A percentile compares a stretch with the other conserved stretches of the same genome.
Conservation (phyloP, 1,140 invertebrate species). For the Chymomyza costata region DNA sequence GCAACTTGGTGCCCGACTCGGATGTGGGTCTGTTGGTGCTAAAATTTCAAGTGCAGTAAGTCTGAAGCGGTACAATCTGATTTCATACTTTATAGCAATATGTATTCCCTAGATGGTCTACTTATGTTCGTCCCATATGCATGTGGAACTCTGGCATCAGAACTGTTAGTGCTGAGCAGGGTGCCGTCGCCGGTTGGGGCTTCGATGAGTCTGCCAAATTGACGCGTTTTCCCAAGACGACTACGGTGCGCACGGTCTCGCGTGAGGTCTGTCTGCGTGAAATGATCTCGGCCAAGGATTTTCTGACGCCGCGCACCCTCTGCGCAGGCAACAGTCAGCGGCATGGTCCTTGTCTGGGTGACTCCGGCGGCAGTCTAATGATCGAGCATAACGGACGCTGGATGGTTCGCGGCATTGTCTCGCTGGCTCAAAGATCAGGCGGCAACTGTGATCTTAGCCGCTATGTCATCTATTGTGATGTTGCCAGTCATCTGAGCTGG, state of each 20-base stretch:
- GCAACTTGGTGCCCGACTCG: constrained; percentile 38
- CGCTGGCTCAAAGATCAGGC: constrained; percentile 26
- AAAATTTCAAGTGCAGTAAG: constrained; percentile 27
- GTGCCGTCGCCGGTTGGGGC: constrained; percentile 63
- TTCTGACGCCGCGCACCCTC: constrained; percentile 57
- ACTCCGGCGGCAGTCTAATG: constrained; percentile 56
- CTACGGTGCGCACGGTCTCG: constrained; percentile 37
- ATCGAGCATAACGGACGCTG: constrained; percentile 42
- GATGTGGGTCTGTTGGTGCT: constrained; percentile 58
- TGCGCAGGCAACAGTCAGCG: constrained; percentile 62
- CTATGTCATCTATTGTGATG: constrained; percentile 62
- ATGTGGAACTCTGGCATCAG: too few species aligned
- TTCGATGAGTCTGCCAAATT: constrained; percentile 32
- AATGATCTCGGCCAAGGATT: constrained; percentile 34
- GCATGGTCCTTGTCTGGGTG: constrained; percentile 48
- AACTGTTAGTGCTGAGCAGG: constrained; percentile 19
- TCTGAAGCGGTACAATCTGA: neutral
- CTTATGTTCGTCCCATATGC: constrained; percentile 62
- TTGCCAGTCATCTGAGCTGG: constrained; percentile 50
- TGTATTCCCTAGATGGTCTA: constrained; percentile 28
- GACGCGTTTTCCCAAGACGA: constrained; percentile 29
- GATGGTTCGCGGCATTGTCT: constrained; percentile 56
- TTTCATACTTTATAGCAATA: too few species aligned
- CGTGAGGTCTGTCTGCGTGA: constrained; percentile 38
- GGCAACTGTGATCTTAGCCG: constrained; percentile 47